These are phyloP conservation scores for Lepilemur ruficaudatus DNA, from an alignment of 2,797 vertebrate species.

Conservation along the genomic window DNA sequence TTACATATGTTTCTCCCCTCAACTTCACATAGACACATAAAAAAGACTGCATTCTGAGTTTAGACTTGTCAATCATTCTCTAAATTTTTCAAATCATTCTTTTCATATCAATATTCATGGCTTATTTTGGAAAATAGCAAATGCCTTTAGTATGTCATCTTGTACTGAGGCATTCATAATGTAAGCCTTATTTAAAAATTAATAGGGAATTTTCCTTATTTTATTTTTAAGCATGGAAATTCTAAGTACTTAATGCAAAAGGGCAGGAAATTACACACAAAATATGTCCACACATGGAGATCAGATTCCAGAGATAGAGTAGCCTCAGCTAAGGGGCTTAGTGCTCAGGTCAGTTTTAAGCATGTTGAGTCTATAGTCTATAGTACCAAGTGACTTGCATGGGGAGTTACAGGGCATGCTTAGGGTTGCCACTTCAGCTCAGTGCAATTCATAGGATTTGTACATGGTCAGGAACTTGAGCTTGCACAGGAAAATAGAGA, in stretches of 20 bases:
- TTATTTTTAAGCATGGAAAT: slow-evolving; percentile 1
- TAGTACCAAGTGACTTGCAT: not conserved
- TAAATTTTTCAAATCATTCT: not conserved
- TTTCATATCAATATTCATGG: not conserved
- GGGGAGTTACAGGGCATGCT: not conserved
- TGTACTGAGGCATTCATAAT: not conserved
- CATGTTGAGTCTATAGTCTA: not conserved
- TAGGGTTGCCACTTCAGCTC: not conserved
- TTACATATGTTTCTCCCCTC: not conserved
- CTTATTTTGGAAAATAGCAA: slow-evolving; percentile 9
- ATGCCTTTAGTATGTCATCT: not conserved
- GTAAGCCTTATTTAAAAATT: not conserved
- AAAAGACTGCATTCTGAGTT: not conserved
- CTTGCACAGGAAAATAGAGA: not conserved
- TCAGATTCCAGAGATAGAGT: not conserved
- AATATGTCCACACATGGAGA: not conserved
- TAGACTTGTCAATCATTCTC: not conserved
- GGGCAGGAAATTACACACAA: not conserved
- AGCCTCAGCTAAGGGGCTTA: not conserved
- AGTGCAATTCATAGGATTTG: not conserved
- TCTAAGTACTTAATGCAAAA: not conserved
- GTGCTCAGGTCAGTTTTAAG: not conserved
- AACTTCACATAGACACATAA: not conserved
- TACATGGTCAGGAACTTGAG: not conserved
- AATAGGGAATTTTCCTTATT: not conserved